Evolutionary conservation across 2,113 vertebrate species (phyloP).

Genomic region (Candoia aspera): DNA sequence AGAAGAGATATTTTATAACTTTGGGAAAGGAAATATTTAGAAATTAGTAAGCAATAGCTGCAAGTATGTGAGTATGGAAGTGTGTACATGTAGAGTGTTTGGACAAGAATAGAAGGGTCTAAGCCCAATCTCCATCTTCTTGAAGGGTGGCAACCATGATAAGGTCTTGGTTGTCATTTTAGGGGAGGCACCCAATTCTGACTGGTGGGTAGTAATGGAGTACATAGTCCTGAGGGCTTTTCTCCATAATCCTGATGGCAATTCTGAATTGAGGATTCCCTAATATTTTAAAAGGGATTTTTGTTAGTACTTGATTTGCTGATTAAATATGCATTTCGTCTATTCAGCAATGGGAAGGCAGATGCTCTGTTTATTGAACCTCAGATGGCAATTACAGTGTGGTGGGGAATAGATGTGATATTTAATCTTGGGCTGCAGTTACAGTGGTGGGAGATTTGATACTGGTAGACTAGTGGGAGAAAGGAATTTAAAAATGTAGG

Average conservation of each 20-base stretch:
- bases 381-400: background rate
- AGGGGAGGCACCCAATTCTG: background rate
- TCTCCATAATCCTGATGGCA: background rate
- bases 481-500: background rate
- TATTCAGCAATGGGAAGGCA: background rate
- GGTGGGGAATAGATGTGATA: background rate
- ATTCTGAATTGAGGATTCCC: background rate
- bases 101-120: background rate
- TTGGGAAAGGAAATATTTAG: no score
- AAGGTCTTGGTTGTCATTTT: background rate
- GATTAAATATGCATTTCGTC: background rate
- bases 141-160: background rate
- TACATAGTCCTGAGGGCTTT: background rate
- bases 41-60: no score
- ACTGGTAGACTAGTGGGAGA: background rate
- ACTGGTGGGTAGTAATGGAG: background rate
- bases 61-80: no score
- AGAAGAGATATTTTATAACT: no score
- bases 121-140: background rate
- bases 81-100: no score
- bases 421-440: background rate
- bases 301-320: background rate
- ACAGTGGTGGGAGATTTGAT: background rate
- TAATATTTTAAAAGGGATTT: background rate
- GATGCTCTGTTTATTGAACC: background rate